These are phyloP conservation scores for Lampris megalopsis DNA, from an alignment of 2,113 vertebrate species.

Conservation along the genomic window DNA sequence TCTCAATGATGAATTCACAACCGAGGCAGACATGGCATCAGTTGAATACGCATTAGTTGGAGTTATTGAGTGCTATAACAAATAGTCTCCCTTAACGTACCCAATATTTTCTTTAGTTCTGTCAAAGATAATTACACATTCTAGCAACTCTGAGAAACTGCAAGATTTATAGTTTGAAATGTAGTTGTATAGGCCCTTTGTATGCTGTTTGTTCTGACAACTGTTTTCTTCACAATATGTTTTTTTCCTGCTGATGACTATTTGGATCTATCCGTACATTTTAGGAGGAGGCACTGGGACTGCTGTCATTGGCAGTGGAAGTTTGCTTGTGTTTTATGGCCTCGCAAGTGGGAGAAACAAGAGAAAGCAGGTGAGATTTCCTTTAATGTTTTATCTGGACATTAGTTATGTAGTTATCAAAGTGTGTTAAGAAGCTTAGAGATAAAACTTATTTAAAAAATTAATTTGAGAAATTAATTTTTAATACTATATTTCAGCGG, in stretches of 20 bases:
- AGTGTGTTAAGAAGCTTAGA: neutral
- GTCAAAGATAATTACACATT: neutral
- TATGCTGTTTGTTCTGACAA: conserved; percentile 38
- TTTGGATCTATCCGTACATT: conserved; percentile 38
- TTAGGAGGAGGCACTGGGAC: conserved; percentile 80
- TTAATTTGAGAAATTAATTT: conserved; percentile 1
- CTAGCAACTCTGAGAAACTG: conserved; percentile 19
- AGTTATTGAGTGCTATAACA: neutral
- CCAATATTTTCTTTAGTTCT: neutral
- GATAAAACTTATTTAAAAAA: neutral
- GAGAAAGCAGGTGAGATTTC: conserved; percentile 83
- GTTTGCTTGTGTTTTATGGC: conserved; percentile 84
- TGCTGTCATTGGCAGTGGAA: conserved; percentile 83
- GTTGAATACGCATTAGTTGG: neutral
- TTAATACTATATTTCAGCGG: neutral
- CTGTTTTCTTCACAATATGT: conserved; percentile 12
- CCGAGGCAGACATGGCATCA: conserved; percentile 35
- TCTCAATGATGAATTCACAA: no score
- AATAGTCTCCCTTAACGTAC: neutral
- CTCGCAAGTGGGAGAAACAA: conserved; percentile 83
- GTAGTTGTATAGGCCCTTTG: neutral
- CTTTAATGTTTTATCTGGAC: conserved; percentile 1
- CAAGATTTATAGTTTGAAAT: conserved; percentile 17
- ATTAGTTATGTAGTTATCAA: neutral
- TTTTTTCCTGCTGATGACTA: conserved; percentile 36